Evolutionary conservation across 2,797 vertebrate species (phyloP), one percentile per base, ranked within the genome.

Genomic region (Acridotheres tristis): DNA sequence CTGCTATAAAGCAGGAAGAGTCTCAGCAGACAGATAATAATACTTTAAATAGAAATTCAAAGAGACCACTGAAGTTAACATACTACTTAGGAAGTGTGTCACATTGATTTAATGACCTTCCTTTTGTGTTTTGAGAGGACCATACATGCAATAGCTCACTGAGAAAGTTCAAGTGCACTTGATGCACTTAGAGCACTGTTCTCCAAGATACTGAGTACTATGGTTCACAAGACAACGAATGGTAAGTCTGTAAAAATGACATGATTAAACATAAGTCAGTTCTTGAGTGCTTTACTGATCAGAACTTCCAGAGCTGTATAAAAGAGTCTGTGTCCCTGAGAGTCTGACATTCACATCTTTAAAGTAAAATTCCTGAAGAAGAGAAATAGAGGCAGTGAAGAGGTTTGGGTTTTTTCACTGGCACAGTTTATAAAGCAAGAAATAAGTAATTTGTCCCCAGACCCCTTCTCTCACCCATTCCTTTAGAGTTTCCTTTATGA

Each of bases 11-110:
- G 79, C 55, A 90, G 47, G 36, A 71, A 81, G 50, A 81, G 38
- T 66, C 91, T 90, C 79, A 78, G 82, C 63, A 96, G 85, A 48
- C 92, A 94, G 87, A 85, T 57, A 90, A 32, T 85, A 85, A 83
- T 66, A 88, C 73, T 94, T 93, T 32, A 94, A 83, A 85, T 76
- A 21, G 50, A 89, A 92, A 95, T 87, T 51, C 61, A 81, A 43
- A 84, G 77, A 93, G 36, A 83, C n/a, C 30, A 54, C 38, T 69
- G 88, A 78, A 88, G 88, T 79, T 86, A 85, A 89, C 72, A 50
- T 47, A 32, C 47, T 90, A 68, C 67, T 91, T 85, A 79, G 50
- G 43, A 95, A 91, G 40, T 48, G 73, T 85, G 67, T 57, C 71
- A 62, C 73, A 79, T 79, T 1, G 0, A 80, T 89, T 92, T 91